These are phyloP conservation scores for Myotis brandtii DNA, from an alignment of 2,113 vertebrate species.

Conservation along the genomic window DNA sequence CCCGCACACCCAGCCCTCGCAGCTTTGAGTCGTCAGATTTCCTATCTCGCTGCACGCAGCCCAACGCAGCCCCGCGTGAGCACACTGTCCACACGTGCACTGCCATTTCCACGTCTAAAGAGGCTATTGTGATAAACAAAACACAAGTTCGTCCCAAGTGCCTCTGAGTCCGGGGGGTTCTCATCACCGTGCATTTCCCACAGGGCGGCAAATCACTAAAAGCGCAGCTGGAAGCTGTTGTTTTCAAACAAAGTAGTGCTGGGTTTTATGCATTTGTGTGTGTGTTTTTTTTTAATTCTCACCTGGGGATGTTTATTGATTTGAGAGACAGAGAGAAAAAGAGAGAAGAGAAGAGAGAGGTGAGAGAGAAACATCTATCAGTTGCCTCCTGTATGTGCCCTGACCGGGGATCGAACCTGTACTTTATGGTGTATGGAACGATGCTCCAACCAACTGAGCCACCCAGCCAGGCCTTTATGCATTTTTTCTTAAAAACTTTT, in stretches of 20 bases:
- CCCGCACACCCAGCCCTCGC: neutral
- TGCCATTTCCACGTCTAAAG: neutral
- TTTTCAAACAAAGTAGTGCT: neutral
- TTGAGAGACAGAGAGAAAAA: neutral
- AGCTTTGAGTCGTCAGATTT: neutral
- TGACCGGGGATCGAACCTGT: neutral
- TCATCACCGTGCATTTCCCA: neutral
- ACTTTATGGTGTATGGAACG: neutral
- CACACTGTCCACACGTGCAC: rapidly evolving
- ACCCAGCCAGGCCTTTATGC: too few species aligned
- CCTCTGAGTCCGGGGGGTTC: neutral
- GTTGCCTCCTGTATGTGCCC: too few species aligned
- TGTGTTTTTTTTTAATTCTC: too few species aligned
- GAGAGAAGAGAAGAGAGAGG: neutral
- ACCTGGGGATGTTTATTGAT: neutral
- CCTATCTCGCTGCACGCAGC: rapidly evolving
- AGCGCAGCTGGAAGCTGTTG: neutral
- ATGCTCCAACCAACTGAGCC: too few species aligned
- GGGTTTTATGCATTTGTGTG: neutral
- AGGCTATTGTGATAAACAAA: neutral
- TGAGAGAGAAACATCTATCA: neutral
- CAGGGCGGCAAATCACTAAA: neutral
- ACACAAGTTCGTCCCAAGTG: neutral
- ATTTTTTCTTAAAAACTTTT: neutral
- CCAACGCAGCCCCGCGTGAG: rapidly evolving